Evolutionary conservation across 2,888 invertebrate genomes (phyloP), one percentile per base, ranked within the genome.

Genomic region (Belgica antarctica): DNA sequence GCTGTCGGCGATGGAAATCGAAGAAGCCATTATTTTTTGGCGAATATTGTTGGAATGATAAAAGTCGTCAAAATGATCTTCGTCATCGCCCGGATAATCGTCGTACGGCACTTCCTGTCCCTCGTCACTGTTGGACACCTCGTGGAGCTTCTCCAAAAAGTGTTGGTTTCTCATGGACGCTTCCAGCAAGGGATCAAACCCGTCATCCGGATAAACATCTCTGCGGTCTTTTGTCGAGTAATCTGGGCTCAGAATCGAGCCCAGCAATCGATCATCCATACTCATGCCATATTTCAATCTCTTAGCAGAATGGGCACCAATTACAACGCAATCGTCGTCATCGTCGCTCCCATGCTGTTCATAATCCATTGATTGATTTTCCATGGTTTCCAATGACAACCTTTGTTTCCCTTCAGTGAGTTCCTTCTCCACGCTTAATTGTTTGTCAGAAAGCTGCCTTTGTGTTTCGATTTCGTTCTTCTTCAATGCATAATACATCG

Each of bases 1-100:
- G 0, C 79, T 79, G 71, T 79, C 78, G 0, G 77, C 74, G 72
- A 78, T 78, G 0, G 79, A 79, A 4, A 79, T 36, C 0, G 79
- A 78, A 62, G 75, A 78, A 0, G 78, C 78, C 74, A 78, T 75
- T 70, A 79, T 77, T 73, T 79, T 78, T 25, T 76, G 74, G 1
- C 77, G 76, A 19, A 71, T 70, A 47, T 70, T 70, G 4, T 57
- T 59, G 4, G 70, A 57, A 15, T 52, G 8, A 15, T 28, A 70
- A 15, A 70, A 70, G 19, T 70, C 57, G 19, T 70, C 70, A 34
- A 70, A 70, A 10, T 70, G 70, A 57, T 70, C 70, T 41, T 70
- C 70, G 1, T 70, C 70, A 8, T 2, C 28, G 25, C 47, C 28
- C 22, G 4, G 19, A 15, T 4, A 17, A 24, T 36, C 36, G 8